A percentile compares a stretch with the other conserved stretches of the same genome.
These are phyloP conservation scores for Oppia nitens DNA, from an alignment of 1,140 invertebrate species.

Conservation along the genomic window DNA sequence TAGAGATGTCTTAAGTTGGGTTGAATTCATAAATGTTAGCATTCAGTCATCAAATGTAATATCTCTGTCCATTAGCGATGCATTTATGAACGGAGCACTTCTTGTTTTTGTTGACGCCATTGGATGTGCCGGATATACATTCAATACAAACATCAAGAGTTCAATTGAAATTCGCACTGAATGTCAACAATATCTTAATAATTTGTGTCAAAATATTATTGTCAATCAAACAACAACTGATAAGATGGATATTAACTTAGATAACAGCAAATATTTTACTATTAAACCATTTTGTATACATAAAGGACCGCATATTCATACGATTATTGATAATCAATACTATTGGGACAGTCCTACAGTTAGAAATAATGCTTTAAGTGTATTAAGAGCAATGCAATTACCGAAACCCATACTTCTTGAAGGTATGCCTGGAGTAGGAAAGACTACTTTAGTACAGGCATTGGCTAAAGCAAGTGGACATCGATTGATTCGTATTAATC, in stretches of 20 bases:
- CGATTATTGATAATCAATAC: conserved; percentile 8
- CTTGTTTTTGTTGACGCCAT: conserved; percentile 80
- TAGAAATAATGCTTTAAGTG: conserved; percentile 55
- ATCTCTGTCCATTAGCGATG: conserved; percentile 30
- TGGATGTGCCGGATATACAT: conserved; percentile 34
- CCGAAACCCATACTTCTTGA: conserved; percentile 80
- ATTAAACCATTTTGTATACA: conserved; percentile 31
- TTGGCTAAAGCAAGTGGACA: conserved; percentile 68
- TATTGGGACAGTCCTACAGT: conserved; percentile 44
- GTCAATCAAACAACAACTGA: background rate
- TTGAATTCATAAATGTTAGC: conserved; percentile 66
- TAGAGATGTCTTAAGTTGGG: conserved; percentile 81
- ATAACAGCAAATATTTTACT: conserved; percentile 21
- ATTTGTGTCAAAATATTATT: background rate
- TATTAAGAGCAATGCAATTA: conserved; percentile 73
- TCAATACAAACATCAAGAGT: background rate
- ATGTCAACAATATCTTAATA: conserved; percentile 1
- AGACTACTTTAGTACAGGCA: conserved; percentile 85
- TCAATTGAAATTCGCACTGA: background rate
- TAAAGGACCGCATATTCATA: conserved; percentile 21
- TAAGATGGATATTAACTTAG: background rate
- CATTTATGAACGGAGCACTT: conserved; percentile 71
- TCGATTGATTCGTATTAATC: conserved; percentile 72
- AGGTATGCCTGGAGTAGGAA: conserved; percentile 94
- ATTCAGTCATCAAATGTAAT: conserved; percentile 19